Conservation (phyloP, 2,113 vertebrate species). For the Chlorocebus sabaeus region DNA sequence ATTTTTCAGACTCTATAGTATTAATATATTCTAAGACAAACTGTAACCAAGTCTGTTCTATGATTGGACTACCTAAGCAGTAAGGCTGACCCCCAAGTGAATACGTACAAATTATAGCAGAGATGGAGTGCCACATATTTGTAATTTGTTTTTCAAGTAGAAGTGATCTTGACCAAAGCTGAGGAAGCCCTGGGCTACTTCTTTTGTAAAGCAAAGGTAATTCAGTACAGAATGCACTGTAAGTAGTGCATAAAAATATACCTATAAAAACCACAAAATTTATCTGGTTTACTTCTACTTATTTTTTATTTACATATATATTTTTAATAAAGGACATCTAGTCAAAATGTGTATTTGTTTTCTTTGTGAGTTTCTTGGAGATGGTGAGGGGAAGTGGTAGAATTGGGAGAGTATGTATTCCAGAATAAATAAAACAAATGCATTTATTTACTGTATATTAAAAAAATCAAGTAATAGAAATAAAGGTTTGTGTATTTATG, state of each 20-base stretch:
- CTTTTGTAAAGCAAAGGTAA: conserved; percentile 14
- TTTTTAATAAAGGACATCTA: not conserved
- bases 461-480: not conserved
- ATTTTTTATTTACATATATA: not conserved
- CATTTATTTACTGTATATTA: not conserved
- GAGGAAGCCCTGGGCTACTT: not conserved
- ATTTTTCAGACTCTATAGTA: not conserved
- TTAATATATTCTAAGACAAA: not conserved
- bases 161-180: not conserved
- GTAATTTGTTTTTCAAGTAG: not conserved
- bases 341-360: not conserved
- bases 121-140: not conserved
- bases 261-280: not conserved
- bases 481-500: not conserved
- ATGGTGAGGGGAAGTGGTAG: not conserved
- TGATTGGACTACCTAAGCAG: not conserved
- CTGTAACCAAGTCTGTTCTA: not conserved
- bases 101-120: not conserved
- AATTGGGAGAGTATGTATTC: not conserved
- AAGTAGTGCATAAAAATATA: not conserved
- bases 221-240: not conserved
- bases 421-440: not conserved
- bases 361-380: not conserved
- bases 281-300: not conserved
- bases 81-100: not conserved